Conservation (phyloP, 2,113 vertebrate genomes). For the Chaetodon auriga region DNA sequence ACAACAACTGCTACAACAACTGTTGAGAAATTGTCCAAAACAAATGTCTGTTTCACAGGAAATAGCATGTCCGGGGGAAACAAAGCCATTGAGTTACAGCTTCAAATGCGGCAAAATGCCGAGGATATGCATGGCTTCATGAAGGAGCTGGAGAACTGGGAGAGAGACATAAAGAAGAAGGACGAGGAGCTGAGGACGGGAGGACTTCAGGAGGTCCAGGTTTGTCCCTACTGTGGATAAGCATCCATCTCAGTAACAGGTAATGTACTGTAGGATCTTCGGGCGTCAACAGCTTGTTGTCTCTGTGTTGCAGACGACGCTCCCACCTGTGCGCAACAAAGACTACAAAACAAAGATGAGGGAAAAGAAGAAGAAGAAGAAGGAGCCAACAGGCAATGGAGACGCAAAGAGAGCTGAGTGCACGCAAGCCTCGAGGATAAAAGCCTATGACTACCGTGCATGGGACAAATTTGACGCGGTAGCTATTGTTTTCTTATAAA, state of each 20-base stretch:
- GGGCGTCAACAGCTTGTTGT: slow-evolving; percentile 3
- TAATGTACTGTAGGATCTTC: not conserved
- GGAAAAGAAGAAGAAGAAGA: slow-evolving; percentile 82
- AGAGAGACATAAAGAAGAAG: slow-evolving; percentile 93
- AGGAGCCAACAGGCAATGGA: slow-evolving; percentile 63
- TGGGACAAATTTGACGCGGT: slow-evolving; percentile 99
- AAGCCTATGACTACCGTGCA: slow-evolving; percentile 91
- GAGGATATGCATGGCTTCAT: slow-evolving; percentile 95
- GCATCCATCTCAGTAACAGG: not conserved
- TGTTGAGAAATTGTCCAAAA: slow-evolving; percentile 17
- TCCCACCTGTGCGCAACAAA: slow-evolving; percentile 94
- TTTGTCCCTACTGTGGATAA: slow-evolving; percentile 61
- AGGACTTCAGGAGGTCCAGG: slow-evolving; percentile 73
- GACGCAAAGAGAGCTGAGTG: slow-evolving; percentile 83
- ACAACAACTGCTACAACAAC: not conserved
- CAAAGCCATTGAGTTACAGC: slow-evolving; percentile 91
- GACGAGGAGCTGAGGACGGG: slow-evolving; percentile 89
- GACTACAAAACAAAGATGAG: slow-evolving; percentile 92
- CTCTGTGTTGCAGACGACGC: slow-evolving; percentile 74
- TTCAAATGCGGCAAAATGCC: slow-evolving; percentile 94
- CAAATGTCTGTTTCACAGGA: slow-evolving; percentile 53
- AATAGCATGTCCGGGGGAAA: slow-evolving; percentile 86
- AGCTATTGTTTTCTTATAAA: not conserved
- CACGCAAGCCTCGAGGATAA: slow-evolving; percentile 88
- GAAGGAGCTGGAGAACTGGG: slow-evolving; percentile 94